Evolutionary conservation across 92 coral and sea anemone species (phyloP).

Genomic region (Phenganax subtilis): DNA sequence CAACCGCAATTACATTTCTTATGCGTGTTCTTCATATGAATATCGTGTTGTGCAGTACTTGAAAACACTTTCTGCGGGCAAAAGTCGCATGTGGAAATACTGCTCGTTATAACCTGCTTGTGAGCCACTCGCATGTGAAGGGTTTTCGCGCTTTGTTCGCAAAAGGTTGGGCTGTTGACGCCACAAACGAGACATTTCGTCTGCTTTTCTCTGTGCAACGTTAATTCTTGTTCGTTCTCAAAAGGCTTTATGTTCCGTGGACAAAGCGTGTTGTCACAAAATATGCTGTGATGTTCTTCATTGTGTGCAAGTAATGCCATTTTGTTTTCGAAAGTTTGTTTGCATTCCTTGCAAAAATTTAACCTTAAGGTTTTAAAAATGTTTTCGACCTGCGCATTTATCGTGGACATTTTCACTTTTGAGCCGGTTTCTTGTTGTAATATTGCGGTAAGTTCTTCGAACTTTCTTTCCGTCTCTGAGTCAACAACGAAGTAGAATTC

Average conservation of each 20-base stretch:
- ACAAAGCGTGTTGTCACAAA: slow-evolving; percentile 69
- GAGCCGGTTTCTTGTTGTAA: slow-evolving; percentile 47
- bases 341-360: slow-evolving; percentile 64
- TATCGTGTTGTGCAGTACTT: slow-evolving; percentile 68
- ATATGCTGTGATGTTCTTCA: slow-evolving; percentile 51
- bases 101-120: slow-evolving; percentile 6
- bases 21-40: slow-evolving; percentile 90
- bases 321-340: slow-evolving; percentile 56
- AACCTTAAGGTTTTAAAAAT: slow-evolving; percentile 53
- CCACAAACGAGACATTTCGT: slow-evolving; percentile 60
- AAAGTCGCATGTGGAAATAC: slow-evolving; percentile 60
- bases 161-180: slow-evolving; percentile 48
- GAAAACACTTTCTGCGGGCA: slow-evolving; percentile 78
- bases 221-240: slow-evolving; percentile 55
- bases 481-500: slow-evolving; percentile 51
- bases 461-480: slow-evolving; percentile 67
- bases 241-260: slow-evolving; percentile 53
- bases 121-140: slow-evolving; percentile 62
- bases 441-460: slow-evolving; percentile 72
- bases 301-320: slow-evolving; percentile 57
- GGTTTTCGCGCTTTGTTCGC: slow-evolving; percentile 32
- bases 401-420: slow-evolving; percentile 50
- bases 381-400: slow-evolving; percentile 63
- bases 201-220: slow-evolving; percentile 55
- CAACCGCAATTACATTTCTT: slow-evolving; percentile 99